phyloP scores from a whole-genome alignment of 2,888 invertebrate genomes.

The Caenorhabditis afra region DNA sequence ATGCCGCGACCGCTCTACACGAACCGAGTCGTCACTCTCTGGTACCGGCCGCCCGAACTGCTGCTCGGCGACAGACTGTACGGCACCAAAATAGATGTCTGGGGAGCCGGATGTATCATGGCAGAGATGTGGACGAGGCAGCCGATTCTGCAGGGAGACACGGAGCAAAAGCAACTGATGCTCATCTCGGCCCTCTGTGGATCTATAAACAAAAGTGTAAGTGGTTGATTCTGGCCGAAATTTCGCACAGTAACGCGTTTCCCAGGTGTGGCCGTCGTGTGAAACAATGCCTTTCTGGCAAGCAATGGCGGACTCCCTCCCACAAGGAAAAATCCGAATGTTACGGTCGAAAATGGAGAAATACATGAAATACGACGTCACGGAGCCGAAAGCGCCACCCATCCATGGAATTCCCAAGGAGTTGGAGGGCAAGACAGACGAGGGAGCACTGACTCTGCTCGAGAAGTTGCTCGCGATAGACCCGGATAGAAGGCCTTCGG shows the following conservation, averaged over 20 bases:
- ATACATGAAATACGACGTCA: conserved; percentile 88
- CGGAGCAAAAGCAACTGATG: conserved; percentile 95
- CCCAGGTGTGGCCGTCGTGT: conserved; percentile 84
- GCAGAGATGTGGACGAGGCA: conserved; percentile 98
- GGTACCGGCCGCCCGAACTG: conserved; percentile 87
- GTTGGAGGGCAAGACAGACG: conserved; percentile 81
- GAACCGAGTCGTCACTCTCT: conserved; percentile 96
- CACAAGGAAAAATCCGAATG: conserved; percentile 88
- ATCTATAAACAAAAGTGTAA: conserved; percentile 89
- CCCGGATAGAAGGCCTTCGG: conserved; percentile 90
- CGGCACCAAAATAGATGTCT: conserved; percentile 95
- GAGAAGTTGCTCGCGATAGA: conserved; percentile 93
- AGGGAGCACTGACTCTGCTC: conserved; percentile 89
- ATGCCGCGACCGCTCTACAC: conserved; percentile 85
- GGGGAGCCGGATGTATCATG: conserved; percentile 97
- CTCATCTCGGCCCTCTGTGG: conserved; percentile 96
- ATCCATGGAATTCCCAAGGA: neutral
- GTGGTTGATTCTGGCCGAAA: neutral
- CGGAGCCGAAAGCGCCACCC: conserved; percentile 7
- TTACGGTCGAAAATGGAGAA: conserved; percentile 84
- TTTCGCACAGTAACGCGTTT: conserved; percentile 4
- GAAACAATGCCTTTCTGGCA: conserved; percentile 91
- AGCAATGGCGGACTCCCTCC: conserved; percentile 85
- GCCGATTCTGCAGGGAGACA: conserved; percentile 88
- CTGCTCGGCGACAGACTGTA: conserved; percentile 87